A percentile compares a stretch with the other conserved stretches of the same genome.
These are phyloP conservation scores for Drosophila mercatorum DNA, from an alignment of 2,888 invertebrate species.

Conservation along the genomic window DNA sequence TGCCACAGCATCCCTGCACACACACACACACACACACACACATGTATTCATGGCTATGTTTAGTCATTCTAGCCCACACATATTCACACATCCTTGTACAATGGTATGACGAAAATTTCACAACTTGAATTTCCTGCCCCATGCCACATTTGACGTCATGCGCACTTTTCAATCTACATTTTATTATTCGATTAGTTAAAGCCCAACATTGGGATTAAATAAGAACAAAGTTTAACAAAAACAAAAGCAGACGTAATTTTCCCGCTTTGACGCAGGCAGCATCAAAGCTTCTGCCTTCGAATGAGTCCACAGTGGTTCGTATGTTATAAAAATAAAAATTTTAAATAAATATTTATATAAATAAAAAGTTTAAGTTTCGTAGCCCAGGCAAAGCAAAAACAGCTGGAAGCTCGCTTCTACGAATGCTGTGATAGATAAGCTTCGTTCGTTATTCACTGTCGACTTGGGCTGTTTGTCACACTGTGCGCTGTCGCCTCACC, in stretches of 20 bases:
- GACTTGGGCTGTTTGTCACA: constrained; percentile 14
- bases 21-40: not conserved
- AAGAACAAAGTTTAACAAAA: constrained; percentile 35
- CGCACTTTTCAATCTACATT: constrained; percentile 19
- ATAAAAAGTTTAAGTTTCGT: not conserved
- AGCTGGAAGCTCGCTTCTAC: not conserved
- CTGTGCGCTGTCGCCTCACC: constrained; percentile 54
- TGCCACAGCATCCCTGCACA: constrained; percentile 56
- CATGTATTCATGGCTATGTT: not conserved
- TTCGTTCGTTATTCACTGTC: not conserved
- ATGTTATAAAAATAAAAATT: not conserved
- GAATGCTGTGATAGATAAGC: not conserved
- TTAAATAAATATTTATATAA: not conserved
- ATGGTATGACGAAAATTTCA: constrained; percentile 22
- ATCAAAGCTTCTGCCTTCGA: constrained; percentile 24
- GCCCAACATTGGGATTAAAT: constrained; percentile 29
- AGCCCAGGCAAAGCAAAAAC: not conserved
- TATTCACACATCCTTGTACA: constrained; percentile 15
- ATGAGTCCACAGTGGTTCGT: constrained; percentile 31
- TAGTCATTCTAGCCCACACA: not conserved
- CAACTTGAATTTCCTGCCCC: constrained; percentile 9
- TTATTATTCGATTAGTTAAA: constrained; percentile 42
- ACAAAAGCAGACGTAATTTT: constrained; percentile 51
- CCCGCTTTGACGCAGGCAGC: constrained; percentile 44
- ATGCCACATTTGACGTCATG: constrained; percentile 51